Evolutionary conservation across 2,888 invertebrate species (phyloP).

Genomic region (Cantharis rustica): DNA sequence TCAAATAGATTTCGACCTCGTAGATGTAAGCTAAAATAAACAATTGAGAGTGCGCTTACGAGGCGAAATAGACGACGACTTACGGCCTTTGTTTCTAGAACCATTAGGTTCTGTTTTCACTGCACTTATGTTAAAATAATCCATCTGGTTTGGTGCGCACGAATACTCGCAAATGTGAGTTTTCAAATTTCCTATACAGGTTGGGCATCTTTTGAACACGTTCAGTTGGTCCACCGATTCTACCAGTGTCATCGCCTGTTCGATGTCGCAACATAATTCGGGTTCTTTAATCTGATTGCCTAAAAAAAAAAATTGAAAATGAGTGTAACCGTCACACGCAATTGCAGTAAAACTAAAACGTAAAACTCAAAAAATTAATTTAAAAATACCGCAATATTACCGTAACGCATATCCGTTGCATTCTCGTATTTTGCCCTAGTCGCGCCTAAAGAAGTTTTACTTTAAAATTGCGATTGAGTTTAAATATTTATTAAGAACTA

Average conservation of each 20-base stretch:
- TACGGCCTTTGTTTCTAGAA: background rate
- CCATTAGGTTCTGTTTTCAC: background rate
- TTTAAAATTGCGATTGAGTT: too few species aligned
- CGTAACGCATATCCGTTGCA: too few species aligned
- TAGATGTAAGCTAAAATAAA: constrained; percentile 54
- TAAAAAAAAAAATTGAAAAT: too few species aligned
- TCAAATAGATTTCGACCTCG: constrained; percentile 60
- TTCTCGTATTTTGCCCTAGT: too few species aligned
- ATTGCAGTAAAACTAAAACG: too few species aligned
- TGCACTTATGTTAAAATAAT: constrained; percentile 55
- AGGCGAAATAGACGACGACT: background rate
- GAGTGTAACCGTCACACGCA: too few species aligned
- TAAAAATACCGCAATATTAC: too few species aligned
- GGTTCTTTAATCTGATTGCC: constrained; percentile 45
- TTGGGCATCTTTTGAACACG: constrained; percentile 78
- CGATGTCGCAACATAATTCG: constrained; percentile 65
- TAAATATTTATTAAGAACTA: too few species aligned
- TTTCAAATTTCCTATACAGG: constrained; percentile 78
- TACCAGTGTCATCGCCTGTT: constrained; percentile 61
- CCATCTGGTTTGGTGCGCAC: constrained; percentile 75
- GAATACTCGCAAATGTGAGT: constrained; percentile 80
- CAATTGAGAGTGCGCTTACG: background rate
- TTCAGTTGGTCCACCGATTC: constrained; percentile 65
- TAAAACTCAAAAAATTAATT: too few species aligned
- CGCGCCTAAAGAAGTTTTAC: too few species aligned